A percentile compares a stretch with the other conserved stretches of the same genome.
Conservation (phyloP, 2,888 invertebrate species). For the Lypha dubia region DNA sequence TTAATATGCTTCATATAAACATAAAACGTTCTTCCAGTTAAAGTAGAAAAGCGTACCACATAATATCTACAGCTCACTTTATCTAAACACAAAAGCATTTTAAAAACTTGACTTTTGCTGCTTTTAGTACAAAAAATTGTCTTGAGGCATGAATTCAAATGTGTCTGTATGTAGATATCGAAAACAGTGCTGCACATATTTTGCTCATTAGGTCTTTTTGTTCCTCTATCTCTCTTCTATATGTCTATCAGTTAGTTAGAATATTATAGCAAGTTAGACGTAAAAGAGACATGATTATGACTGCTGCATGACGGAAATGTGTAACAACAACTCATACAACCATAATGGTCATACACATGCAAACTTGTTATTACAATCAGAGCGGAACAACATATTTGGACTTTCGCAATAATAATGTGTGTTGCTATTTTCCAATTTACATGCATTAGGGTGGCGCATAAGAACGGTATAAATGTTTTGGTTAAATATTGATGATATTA, state of each 20-base stretch:
- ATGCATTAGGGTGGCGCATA: not conserved
- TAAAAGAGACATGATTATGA: conserved; percentile 38
- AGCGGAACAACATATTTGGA: conserved; percentile 23
- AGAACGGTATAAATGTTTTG: not conserved
- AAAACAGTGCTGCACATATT: not conserved
- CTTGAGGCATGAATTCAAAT: not conserved
- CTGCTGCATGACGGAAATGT: conserved; percentile 46
- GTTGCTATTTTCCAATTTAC: not conserved
- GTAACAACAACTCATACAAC: conserved; percentile 42
- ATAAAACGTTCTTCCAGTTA: no score
- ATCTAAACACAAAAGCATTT: no score
- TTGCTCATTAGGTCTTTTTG: not conserved
- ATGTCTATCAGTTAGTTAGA: conserved; percentile 8
- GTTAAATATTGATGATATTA: no score
- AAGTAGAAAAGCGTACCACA: no score
- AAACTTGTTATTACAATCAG: not conserved
- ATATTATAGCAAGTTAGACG: conserved; percentile 35
- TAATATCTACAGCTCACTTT: no score
- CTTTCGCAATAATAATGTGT: not conserved
- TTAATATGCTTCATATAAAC: no score
- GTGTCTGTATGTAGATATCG: not conserved
- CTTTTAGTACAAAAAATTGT: not conserved
- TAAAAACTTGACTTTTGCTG: not conserved
- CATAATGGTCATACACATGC: not conserved
- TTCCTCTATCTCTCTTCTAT: not conserved